A percentile compares a stretch with the other conserved stretches of the same genome.
phyloP scores from a whole-genome alignment of 2,888 invertebrate species.

The Oligia fasciuncula region DNA sequence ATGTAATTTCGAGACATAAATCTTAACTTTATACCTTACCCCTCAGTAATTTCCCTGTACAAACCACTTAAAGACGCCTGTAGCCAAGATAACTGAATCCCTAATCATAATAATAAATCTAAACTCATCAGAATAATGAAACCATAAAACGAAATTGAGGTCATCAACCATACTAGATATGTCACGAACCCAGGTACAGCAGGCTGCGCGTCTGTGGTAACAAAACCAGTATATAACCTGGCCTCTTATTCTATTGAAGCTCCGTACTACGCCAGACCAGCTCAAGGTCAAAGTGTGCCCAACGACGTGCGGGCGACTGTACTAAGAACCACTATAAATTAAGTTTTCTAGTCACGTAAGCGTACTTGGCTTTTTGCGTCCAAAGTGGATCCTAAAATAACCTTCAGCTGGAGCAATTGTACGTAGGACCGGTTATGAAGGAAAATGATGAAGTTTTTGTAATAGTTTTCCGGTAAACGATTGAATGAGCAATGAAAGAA shows the following conservation, averaged over 20 bases:
- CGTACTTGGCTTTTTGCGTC: constrained; percentile 46
- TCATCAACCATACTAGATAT: constrained; percentile 32
- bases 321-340: constrained; percentile 40
- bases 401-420: constrained; percentile 22
- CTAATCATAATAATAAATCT: constrained; percentile 37
- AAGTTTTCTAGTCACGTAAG: constrained; percentile 49
- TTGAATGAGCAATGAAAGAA: neutral
- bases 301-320: neutral
- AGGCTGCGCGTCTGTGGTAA: neutral
- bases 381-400: constrained; percentile 51
- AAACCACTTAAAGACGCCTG: constrained; percentile 19
- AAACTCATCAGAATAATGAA: constrained; percentile 37
- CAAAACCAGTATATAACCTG: neutral
- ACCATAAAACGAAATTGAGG: constrained; percentile 46
- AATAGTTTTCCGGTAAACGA: constrained; percentile 10
- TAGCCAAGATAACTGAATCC: constrained; percentile 27
- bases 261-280: no score
- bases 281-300: no score
- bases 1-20: constrained; percentile 8
- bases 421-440: constrained; percentile 18
- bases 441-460: constrained; percentile 15
- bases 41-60: constrained; percentile 2
- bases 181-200: constrained; percentile 25
- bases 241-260: neutral
- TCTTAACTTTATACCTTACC: neutral